Evolutionary conservation across 2,888 invertebrate species (phyloP), one percentile per base, ranked within the genome.

Genomic region (Digitonthophagus gazella): DNA sequence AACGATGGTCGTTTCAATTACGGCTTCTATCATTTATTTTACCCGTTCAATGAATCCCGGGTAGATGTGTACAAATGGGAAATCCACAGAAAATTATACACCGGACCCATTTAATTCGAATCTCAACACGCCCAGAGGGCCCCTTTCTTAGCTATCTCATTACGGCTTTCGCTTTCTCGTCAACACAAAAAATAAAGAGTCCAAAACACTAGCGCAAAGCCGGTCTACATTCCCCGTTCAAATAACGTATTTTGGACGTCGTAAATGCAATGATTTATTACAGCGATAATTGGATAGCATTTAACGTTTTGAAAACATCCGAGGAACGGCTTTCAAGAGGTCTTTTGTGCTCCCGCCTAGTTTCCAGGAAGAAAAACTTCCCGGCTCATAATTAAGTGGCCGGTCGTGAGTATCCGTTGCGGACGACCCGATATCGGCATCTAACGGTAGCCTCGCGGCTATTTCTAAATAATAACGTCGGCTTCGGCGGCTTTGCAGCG

Each of bases 291-390:
- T 64, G 64, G 64, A 64, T 64, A 64, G 28, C 14, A 44, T 65
- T 65, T 65, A 28, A 65, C 54, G 65, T 65, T 65, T 28, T 18
- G 65, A 65, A 65, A 65, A 28, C 28, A 64, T 28, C 16, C 61
- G 16, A 11, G 14, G 22, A n/a, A 19, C 14, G 64, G 14, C 64
- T 64, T 58, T 58, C 18, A 18, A 58, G 58, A 20, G n/a, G 15
- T 58, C 58, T 11, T 58, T 58, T 58, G 58, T 18, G 15, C 20
- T 44, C 18, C 58, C 18, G 20, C 18, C 58, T 14, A 16, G n/a
- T 58, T 18, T 58, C 20, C 18, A 58, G 18, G 20, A 58, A 58
- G 20, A 58, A 58, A 20, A 20, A 58, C 58, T 19, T 58, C 28
- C 28, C 28, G 28, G 28, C 28, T 44, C 28, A 44, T 44, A 44